Evolutionary conservation across 2,113 vertebrate species (phyloP).

Genomic region (Cathartes aura): DNA sequence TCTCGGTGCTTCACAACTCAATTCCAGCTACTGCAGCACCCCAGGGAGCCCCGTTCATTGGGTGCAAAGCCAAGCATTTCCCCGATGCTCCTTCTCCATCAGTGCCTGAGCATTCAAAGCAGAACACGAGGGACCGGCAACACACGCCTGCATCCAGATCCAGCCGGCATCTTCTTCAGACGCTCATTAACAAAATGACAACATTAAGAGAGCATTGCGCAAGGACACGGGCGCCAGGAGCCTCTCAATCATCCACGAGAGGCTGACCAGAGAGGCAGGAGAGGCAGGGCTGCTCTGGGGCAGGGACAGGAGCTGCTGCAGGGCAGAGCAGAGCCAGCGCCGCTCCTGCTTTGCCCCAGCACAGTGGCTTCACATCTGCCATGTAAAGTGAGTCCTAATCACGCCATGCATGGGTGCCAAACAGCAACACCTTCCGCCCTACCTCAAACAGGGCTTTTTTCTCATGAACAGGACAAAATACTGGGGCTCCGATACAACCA

Average conservation of each 20-base stretch:
- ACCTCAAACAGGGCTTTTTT: neutral
- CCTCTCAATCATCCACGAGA: neutral
- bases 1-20: neutral
- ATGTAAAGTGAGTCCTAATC: neutral
- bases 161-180: neutral
- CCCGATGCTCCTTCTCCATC: accelerated
- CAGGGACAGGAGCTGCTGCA: neutral
- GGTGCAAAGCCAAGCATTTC: neutral
- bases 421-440: neutral
- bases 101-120: neutral
- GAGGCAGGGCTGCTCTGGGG: neutral
- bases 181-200: neutral
- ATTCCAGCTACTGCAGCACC: neutral
- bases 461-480: neutral
- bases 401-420: accelerated
- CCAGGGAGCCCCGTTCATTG: accelerated
- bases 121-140: accelerated
- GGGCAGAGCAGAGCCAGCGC: neutral
- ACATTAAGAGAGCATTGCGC: neutral
- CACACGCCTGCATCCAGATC: neutral
- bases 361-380: neutral
- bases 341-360: neutral
- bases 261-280: neutral
- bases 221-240: neutral
- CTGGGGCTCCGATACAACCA: neutral